Conservation (phyloP, 2,888 invertebrate genomes). For the Teleiodes luculella region DNA sequence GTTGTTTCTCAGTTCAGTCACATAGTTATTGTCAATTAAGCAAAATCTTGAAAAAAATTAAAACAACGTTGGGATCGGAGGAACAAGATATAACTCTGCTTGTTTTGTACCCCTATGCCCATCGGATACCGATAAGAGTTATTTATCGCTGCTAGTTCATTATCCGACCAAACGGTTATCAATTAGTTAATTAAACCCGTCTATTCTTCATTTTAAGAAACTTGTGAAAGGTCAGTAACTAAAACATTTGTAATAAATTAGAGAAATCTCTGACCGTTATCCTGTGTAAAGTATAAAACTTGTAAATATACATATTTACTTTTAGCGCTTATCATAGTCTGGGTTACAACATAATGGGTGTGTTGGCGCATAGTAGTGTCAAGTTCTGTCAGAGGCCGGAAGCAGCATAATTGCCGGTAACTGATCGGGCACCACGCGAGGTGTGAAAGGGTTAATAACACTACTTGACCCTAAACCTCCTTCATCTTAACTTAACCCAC, state of each 20-base stretch:
- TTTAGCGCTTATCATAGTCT: neutral
- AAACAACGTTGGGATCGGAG: neutral
- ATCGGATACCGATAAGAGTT: constrained; percentile 56
- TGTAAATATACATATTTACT: neutral
- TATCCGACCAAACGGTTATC: constrained; percentile 20
- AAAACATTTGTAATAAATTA: neutral
- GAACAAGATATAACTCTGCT: neutral
- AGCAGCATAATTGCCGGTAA: constrained; percentile 67
- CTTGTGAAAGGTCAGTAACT: neutral
- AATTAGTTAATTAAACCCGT: neutral
- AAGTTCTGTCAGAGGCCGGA: constrained; percentile 53
- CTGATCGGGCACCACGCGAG: constrained; percentile 64
- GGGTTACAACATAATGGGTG: neutral
- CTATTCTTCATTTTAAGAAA: neutral
- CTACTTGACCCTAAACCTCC: constrained; percentile 64
- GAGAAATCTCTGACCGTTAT: neutral
- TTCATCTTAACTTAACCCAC: constrained; percentile 33
- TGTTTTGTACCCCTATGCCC: constrained; percentile 29
- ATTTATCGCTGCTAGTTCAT: constrained; percentile 56
- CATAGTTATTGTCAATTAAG: no score
- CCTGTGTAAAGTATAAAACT: neutral
- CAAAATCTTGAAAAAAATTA: neutral
- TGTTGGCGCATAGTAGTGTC: constrained; percentile 32
- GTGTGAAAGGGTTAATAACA: constrained; percentile 76
- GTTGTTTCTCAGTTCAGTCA: neutral